phyloP scores from a whole-genome alignment of 2,888 invertebrate genomes.

The Rutpela maculata region DNA sequence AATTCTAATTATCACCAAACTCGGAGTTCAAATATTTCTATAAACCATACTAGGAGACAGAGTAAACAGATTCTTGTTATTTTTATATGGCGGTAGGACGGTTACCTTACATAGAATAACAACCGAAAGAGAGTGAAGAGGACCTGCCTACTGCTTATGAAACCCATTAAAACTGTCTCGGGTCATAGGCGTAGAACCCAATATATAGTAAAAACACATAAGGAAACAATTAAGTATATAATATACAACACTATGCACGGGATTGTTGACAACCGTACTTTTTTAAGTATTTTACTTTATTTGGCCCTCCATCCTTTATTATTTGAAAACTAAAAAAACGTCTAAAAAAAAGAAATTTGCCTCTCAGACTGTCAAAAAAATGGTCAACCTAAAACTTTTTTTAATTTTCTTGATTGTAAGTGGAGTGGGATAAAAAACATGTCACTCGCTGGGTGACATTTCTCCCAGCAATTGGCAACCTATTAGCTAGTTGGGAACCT shows the following conservation, averaged over 20 bases:
- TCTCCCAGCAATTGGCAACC: too few relatives aligned
- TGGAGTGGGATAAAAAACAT: not conserved
- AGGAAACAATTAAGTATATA: too few relatives aligned
- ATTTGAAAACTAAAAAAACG: too few relatives aligned
- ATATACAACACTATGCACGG: too few relatives aligned
- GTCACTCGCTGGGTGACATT: not conserved
- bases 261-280: too few relatives aligned
- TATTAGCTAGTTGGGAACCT: too few relatives aligned
- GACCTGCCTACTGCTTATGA: constrained; percentile 34
- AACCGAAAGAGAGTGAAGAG: constrained; percentile 32
- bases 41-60: constrained; percentile 35
- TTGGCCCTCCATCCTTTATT: too few relatives aligned
- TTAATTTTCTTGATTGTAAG: not conserved
- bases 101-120: constrained; percentile 39
- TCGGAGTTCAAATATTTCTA: constrained; percentile 44
- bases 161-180: constrained; percentile 37
- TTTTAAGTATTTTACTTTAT: too few relatives aligned
- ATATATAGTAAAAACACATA: not conserved
- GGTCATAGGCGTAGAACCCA: constrained; percentile 6
- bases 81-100: constrained; percentile 34
- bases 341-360: too few relatives aligned
- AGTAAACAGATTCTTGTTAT: constrained; percentile 44
- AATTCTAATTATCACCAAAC: constrained; percentile 46
- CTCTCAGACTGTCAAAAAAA: too few relatives aligned
- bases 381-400: too few relatives aligned